Percentiles rank a stretch among this genome's conserved stretches.
Evolutionary conservation across 2,888 invertebrate genomes (phyloP).

Genomic region (Ethmia dodecea): DNA sequence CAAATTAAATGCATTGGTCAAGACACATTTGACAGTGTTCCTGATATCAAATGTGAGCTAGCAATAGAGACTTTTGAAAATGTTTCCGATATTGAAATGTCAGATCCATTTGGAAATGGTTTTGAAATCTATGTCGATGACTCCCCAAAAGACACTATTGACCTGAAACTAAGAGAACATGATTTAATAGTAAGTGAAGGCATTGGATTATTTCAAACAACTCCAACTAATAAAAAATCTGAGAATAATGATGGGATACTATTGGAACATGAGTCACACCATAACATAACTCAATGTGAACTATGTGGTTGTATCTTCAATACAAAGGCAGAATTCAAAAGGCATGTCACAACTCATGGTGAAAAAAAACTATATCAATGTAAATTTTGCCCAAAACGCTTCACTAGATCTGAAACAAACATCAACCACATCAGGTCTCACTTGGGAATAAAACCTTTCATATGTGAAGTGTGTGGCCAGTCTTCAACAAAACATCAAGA

Average conservation of each 20-base stretch:
- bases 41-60: too few relatives aligned
- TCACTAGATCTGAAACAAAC: slow-evolving; percentile 52
- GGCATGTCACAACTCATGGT: slow-evolving; percentile 47
- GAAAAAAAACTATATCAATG: slow-evolving; percentile 43
- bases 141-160: too few relatives aligned
- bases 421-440: slow-evolving; percentile 70
- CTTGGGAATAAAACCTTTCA: slow-evolving; percentile 64
- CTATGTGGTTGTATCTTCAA: slow-evolving; percentile 29
- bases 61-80: too few relatives aligned
- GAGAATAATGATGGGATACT: too few relatives aligned
- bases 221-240: not conserved
- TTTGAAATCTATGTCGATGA: too few relatives aligned
- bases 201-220: not conserved
- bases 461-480: slow-evolving; percentile 64
- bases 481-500: slow-evolving; percentile 34
- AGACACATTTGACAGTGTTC: too few relatives aligned
- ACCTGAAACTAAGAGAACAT: too few relatives aligned
- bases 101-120: too few relatives aligned
- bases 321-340: slow-evolving; percentile 25
- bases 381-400: slow-evolving; percentile 42
- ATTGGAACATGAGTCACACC: too few relatives aligned
- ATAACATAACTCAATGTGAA: slow-evolving; percentile 22
- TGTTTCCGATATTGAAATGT: too few relatives aligned
- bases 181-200: too few relatives aligned
- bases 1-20: too few relatives aligned